A percentile compares a stretch with the other conserved stretches of the same genome.
phyloP scores from a whole-genome alignment of 2,113 vertebrate species.

The Strix uralensis region DNA sequence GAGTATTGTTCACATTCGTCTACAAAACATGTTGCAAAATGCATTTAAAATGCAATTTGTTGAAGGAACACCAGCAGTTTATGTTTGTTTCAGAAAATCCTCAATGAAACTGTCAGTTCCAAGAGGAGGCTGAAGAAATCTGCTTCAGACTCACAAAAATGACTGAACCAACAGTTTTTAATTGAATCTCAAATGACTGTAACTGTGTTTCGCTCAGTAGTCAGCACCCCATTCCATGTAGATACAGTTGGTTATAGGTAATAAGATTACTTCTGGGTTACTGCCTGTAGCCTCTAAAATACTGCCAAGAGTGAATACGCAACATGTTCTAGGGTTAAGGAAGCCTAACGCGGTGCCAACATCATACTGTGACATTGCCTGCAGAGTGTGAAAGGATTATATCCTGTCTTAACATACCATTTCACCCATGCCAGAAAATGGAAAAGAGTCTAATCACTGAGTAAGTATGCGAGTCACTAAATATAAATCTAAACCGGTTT shows the following conservation, averaged over 20 bases:
- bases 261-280: conserved; percentile 80
- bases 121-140: conserved; percentile 56
- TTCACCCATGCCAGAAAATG: conserved; percentile 72
- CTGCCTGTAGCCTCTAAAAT: conserved; percentile 70
- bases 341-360: conserved; percentile 77
- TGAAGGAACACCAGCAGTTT: conserved; percentile 15
- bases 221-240: conserved; percentile 54
- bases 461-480: conserved; percentile 76
- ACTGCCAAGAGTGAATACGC: conserved; percentile 73
- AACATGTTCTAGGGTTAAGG: conserved; percentile 80
- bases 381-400: conserved; percentile 81
- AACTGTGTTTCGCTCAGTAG: conserved; percentile 55
- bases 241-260: conserved; percentile 75
- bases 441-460: conserved; percentile 73
- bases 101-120: conserved; percentile 55
- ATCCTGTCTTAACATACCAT: conserved; percentile 81
- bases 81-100: conserved; percentile 47
- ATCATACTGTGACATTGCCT: conserved; percentile 78
- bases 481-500: conserved; percentile 65
- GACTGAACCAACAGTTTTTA: conserved; percentile 64
- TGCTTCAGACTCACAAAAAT: conserved; percentile 42
- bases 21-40: background rate
- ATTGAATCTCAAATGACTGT: conserved; percentile 67
- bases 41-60: background rate
- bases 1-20: background rate